These are phyloP conservation scores for Mastomys natalensis DNA, from an alignment of 2,113 vertebrate genomes.

Conservation along the genomic window DNA sequence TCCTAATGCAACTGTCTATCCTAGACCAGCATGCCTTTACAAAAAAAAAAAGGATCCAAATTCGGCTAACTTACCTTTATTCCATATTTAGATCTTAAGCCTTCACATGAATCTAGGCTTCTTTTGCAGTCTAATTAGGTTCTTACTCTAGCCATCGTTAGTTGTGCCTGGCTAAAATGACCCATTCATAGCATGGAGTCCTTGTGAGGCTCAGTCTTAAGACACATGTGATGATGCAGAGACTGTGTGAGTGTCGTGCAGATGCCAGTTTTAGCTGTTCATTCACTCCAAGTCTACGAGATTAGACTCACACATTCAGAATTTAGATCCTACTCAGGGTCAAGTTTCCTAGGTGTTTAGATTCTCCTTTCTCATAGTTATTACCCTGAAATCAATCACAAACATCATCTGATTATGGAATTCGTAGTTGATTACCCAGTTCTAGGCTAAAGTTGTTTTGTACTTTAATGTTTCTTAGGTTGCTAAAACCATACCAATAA, in stretches of 20 bases:
- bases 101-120: not conserved
- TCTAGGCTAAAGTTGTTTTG: not conserved
- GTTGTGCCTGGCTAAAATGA: not conserved
- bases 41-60: not conserved
- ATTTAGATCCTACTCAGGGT: not conserved
- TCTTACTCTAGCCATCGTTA: not conserved
- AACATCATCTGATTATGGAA: not conserved
- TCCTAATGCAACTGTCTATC: not conserved
- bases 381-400: not conserved
- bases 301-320: not conserved
- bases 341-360: not conserved
- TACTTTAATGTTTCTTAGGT: not conserved
- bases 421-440: not conserved
- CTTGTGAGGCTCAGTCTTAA: not conserved
- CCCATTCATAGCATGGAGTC: not conserved
- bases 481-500: not conserved
- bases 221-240: not conserved
- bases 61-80: not conserved
- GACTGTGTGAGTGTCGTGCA: not conserved
- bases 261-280: not conserved
- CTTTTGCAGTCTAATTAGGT: not conserved
- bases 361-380: conserved; percentile 29
- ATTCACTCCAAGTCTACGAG: not conserved
- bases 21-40: not conserved
- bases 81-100: not conserved